Evolutionary conservation across 1,140 invertebrate genomes (phyloP).

Genomic region (Telenomus remus): DNA sequence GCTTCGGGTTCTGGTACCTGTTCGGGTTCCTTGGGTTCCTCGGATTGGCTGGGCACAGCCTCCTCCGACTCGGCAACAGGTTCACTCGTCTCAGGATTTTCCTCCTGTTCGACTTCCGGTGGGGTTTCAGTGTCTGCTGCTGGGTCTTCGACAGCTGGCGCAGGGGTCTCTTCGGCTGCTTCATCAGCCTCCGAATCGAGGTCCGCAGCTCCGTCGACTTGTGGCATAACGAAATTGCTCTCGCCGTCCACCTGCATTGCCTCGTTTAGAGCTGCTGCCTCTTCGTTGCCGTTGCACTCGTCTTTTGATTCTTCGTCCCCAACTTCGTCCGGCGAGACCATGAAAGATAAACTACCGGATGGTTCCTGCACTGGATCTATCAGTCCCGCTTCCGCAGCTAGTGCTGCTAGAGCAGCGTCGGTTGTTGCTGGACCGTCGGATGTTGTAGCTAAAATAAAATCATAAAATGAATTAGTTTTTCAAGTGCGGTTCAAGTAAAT

Average conservation of each 20-base stretch:
- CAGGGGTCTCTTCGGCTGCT: constrained; percentile 22
- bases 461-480: constrained; percentile 55
- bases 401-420: constrained; percentile 80
- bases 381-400: constrained; percentile 81
- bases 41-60: background rate
- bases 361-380: constrained; percentile 77
- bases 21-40: constrained; percentile 4
- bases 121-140: constrained; percentile 15
- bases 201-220: constrained; percentile 70
- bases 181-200: constrained; percentile 64
- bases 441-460: constrained; percentile 72
- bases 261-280: constrained; percentile 63
- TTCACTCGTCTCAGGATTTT: background rate
- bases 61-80: background rate
- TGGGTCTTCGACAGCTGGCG: constrained; percentile 47
- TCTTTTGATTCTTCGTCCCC: constrained; percentile 61
- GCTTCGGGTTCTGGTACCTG: constrained; percentile 21
- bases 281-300: constrained; percentile 72
- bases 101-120: constrained; percentile 24
- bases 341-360: constrained; percentile 69
- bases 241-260: constrained; percentile 72
- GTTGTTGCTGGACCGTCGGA: constrained; percentile 80
- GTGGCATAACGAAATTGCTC: constrained; percentile 72
- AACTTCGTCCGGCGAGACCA: constrained; percentile 69
- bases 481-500: background rate